Base-by-base conservation (phyloP, 92 coral and sea anemone genomes). In the Phenganax stokvisi region DNA sequence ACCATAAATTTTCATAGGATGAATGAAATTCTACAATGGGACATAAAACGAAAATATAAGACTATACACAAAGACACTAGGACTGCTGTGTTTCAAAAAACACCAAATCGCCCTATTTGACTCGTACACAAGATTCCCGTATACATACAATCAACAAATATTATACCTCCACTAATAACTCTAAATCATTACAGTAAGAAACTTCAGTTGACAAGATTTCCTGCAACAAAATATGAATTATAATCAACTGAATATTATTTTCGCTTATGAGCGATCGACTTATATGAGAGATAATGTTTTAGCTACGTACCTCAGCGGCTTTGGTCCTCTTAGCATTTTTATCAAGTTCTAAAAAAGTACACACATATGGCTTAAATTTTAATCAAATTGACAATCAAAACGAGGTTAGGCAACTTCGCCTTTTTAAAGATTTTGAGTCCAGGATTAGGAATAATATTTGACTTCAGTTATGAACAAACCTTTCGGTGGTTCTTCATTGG, bases 121-220 rank as follows among this genome's bases (percentile, higher is more conserved):
- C 25, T 20, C 25, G 25, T 20, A 20, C 25, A 20, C 25, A 20
- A 20, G 25, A 20, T 20, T 20, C 25, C 25, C 25, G 25, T 20
- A 20, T 20, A 20, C 25, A 20, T 20, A 20, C 25, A 20, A 20
- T 20, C 25, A 20, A 20, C 25, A 20, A 20, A 20, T 20, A 20
- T 20, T 91, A 30, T 82, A 94, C 98, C 89, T 92, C 93, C 17
- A 89, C 85, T 54, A 94, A 79, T 71, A 92, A 85, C 79, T 87
- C 89, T 61, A 94, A 83, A 57, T 97, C 96, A 87, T 87, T 92
- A 81, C 89, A 90, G 86, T 94, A 94, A 54, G 98, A 94, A 63
- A 92, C 86, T 80, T 94, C 98, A 65, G 98, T 90, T 51, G 98
- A 92, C 55, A 94, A 71, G 85, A 94, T 89, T 80, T 94, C 98